These are phyloP conservation scores for Sander vitreus DNA, from an alignment of 2,113 vertebrate genomes.

Conservation along the genomic window DNA sequence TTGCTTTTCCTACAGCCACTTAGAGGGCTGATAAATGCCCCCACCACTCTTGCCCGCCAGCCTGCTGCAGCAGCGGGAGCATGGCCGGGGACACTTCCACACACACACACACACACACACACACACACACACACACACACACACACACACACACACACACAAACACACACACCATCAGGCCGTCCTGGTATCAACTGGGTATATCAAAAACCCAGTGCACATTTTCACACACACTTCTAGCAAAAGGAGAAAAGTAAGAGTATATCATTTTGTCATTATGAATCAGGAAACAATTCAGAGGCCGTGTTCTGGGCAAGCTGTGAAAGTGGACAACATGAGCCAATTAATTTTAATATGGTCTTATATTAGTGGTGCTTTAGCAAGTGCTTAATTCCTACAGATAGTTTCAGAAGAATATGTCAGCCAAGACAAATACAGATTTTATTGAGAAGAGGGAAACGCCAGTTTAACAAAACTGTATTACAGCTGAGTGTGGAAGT, in stretches of 20 bases:
- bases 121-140: slow-evolving; percentile 33
- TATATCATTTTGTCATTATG: not conserved
- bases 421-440: slow-evolving; percentile 1
- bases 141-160: slow-evolving; percentile 26
- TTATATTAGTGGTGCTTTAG: not conserved
- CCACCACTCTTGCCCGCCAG: slow-evolving; percentile 25
- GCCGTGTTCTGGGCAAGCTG: not conserved
- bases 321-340: slow-evolving; percentile 14
- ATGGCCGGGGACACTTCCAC: slow-evolving; percentile 5
- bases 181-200: too few relatives aligned
- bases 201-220: not conserved
- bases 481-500: not conserved
- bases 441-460: not conserved
- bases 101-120: slow-evolving; percentile 17
- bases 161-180: slow-evolving; percentile 22
- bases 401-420: not conserved
- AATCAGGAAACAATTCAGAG: slow-evolving; percentile 18
- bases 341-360: slow-evolving; percentile 9
- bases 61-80: slow-evolving; percentile 48
- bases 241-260: not conserved
- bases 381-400: not conserved
- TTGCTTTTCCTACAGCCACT: slow-evolving; percentile 87
- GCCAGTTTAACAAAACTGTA: not conserved
- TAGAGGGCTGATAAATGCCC: slow-evolving; percentile 86
- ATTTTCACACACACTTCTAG: not conserved